Evolutionary conservation across 35 echinoderm and acorn worm genomes (phyloP).

Genomic region (Diadema setosum): DNA sequence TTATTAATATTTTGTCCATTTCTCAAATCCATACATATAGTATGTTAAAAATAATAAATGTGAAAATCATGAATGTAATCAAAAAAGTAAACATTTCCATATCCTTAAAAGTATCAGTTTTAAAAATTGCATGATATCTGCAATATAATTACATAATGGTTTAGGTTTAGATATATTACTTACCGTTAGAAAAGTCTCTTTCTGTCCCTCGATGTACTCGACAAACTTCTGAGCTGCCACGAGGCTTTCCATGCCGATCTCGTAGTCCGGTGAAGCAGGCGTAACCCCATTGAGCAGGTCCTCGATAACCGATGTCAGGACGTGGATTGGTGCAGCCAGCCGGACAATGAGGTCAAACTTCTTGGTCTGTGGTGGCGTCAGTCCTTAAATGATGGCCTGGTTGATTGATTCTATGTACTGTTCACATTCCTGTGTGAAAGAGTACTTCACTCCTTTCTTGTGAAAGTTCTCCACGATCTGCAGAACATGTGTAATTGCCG

Average conservation of each 20-base stretch:
- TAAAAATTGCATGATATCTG: no score
- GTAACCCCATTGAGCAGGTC: neutral
- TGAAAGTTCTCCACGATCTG: slow-evolving; percentile 7
- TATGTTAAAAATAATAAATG: no score
- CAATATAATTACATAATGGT: no score
- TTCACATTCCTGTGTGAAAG: neutral
- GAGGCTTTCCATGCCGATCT: neutral
- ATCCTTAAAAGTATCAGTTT: no score
- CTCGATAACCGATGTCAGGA: neutral
- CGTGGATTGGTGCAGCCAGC: neutral
- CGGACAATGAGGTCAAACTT: neutral
- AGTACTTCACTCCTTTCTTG: neutral
- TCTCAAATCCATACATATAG: no score
- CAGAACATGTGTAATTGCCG: neutral
- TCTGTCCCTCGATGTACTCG: neutral
- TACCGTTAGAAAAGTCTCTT: neutral
- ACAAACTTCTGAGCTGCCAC: neutral
- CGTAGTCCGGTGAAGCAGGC: neutral
- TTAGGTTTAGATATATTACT: no score
- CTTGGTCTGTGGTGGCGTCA: neutral
- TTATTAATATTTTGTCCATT: no score
- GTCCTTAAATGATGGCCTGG: neutral
- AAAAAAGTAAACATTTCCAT: no score
- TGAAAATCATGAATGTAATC: no score
- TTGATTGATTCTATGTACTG: slow-evolving; percentile 5